Percentiles rank a stretch among this genome's conserved stretches.
Evolutionary conservation across 2,888 invertebrate species (phyloP).

Genomic region (Hypomecis punctinalis): DNA sequence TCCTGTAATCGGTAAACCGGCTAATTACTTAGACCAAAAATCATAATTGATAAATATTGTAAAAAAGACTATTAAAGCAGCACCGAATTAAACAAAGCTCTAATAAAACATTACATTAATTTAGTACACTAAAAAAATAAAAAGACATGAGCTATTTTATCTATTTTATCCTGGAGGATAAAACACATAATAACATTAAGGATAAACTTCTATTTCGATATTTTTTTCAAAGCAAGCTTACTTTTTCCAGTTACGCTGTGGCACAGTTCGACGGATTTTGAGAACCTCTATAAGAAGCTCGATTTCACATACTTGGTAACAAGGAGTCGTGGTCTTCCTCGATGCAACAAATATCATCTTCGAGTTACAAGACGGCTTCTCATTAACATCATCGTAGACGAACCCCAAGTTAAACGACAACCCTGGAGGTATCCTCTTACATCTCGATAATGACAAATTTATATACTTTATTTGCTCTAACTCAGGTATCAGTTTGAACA

Average conservation of each 20-base stretch:
- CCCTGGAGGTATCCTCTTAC: conserved; percentile 74
- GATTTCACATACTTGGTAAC: conserved; percentile 78
- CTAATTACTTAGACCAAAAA: no score
- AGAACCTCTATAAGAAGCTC: conserved; percentile 63
- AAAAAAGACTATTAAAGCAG: no score
- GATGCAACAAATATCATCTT: conserved; percentile 76
- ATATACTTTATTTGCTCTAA: conserved; percentile 72
- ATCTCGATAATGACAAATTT: conserved; percentile 66
- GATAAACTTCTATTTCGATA: background rate
- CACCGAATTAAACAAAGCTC: background rate
- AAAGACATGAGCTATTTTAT: background rate
- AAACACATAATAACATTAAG: background rate
- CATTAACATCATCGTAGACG: conserved; percentile 72
- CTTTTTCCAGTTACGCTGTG: conserved; percentile 12
- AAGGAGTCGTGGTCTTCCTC: conserved; percentile 72
- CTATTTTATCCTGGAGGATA: background rate
- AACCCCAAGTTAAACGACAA: conserved; percentile 70
- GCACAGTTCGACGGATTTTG: conserved; percentile 52
- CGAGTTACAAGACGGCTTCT: conserved; percentile 59
- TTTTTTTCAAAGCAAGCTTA: background rate
- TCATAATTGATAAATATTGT: no score
- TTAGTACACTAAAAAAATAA: background rate
- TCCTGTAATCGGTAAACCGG: no score
- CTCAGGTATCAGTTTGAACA: conserved; percentile 72
- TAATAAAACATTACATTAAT: background rate